phyloP scores from a whole-genome alignment of 1,140 invertebrate genomes.

The Trichomalopsis sarcophagae region DNA sequence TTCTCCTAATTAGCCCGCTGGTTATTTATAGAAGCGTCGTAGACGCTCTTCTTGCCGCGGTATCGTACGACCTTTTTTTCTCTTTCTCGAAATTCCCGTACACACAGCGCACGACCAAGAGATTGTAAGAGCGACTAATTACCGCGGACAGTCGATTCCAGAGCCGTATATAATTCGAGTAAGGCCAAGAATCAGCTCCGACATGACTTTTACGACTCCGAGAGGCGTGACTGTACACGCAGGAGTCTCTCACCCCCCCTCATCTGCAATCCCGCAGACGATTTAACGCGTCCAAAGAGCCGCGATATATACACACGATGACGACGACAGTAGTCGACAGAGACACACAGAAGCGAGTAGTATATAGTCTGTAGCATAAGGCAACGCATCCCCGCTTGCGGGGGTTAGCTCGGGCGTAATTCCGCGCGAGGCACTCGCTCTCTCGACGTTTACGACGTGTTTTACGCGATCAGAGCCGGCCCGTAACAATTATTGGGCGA shows the following conservation, averaged over 20 bases:
- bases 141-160: too few relatives aligned
- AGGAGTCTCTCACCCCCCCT: neutral
- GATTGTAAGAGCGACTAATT: too few relatives aligned
- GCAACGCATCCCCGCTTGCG: neutral
- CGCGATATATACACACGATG: neutral
- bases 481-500: conserved; percentile 74
- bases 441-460: conserved; percentile 74
- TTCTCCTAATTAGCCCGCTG: neutral
- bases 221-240: neutral
- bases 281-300: neutral
- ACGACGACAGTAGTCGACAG: neutral
- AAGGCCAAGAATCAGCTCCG: neutral
- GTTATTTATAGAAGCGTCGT: neutral
- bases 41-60: neutral
- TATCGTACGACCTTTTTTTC: too few relatives aligned
- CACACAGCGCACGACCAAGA: too few relatives aligned
- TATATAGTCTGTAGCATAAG: neutral
- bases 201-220: neutral
- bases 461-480: conserved; percentile 74
- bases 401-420: conserved; percentile 63
- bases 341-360: neutral
- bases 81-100: too few relatives aligned
- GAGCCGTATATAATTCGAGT: too few relatives aligned
- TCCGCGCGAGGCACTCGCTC: conserved; percentile 58
- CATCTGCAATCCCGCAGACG: neutral